Evolutionary conservation across 2,797 vertebrate genomes (phyloP).

Genomic region (Cirrhinus molitorella): DNA sequence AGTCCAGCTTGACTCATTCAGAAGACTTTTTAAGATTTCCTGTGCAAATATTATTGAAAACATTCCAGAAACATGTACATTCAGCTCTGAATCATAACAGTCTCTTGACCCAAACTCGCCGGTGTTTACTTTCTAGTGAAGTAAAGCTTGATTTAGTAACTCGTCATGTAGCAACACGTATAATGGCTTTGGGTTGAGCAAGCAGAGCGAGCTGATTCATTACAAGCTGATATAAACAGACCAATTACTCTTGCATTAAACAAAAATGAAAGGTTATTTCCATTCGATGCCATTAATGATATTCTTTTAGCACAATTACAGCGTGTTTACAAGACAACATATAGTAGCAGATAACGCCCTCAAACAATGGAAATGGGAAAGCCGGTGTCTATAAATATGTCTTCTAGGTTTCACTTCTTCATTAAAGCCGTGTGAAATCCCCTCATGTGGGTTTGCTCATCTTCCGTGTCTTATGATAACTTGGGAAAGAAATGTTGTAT

Average conservation of each 20-base stretch:
- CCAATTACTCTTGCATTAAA: neutral
- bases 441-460: neutral
- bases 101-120: neutral
- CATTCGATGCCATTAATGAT: no score
- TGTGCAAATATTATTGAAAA: neutral
- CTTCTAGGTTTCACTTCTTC: constrained; percentile 6
- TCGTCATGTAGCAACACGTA: neutral
- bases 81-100: neutral
- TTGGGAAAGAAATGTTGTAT: neutral
- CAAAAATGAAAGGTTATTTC: neutral
- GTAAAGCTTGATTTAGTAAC: constrained; percentile 14
- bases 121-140: neutral
- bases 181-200: neutral
- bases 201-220: neutral
- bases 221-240: neutral
- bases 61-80: neutral
- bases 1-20: neutral
- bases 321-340: neutral
- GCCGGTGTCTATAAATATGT: neutral
- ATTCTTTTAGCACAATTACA: neutral
- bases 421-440: neutral
- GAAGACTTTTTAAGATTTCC: neutral
- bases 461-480: neutral
- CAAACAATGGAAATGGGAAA: neutral
- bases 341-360: neutral